Base-by-base conservation (phyloP, 2,797 vertebrate species). In the Scarus forsteni region DNA sequence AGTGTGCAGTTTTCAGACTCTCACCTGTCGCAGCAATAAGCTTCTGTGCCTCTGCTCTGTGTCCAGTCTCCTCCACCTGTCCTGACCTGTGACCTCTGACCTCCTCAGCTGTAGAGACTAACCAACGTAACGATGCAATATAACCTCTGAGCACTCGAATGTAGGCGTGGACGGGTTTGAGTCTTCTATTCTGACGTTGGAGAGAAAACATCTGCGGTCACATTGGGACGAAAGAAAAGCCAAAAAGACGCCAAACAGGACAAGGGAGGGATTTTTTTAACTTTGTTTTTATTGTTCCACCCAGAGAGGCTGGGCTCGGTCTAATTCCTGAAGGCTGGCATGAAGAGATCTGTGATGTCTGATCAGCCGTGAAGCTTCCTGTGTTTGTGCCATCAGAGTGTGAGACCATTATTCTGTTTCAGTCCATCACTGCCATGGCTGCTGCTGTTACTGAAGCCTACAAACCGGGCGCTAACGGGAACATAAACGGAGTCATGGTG, bases 11-110 rank as follows among this genome's bases (percentile, higher is more conserved):
- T 3, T 39, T 39, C 9, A 7, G 81, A 64, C 78, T 83, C 73
- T 65, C 10, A 39, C 44, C 48, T 5, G 65, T 79, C 75, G 88
- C 90, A 89, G 89, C 91, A 92, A 92, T 92, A 92, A 92, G 88
- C 89, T 79, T 75, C 49, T 66, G 86, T 83, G 89, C 90, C 90
- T 92, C 81, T 64, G 79, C 38, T 39, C 38, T 7, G 3, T 77
- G 8, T 27, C 27, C 27, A 27, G 27, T 27, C 27, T 27, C 27
- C 27, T 65, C 73, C 81, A 71, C 42, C 8, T 11, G 42, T 6
- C 27, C 27, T 27, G 69, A 73, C 52, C 18, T 77, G 53, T 35
- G 58, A 75, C 62, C 69, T 12, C 59, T 35, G 61, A 71, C 70
- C 77, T 80, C 46, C 78, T 66, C 75, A 69, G 62, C 54, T 38